These are phyloP conservation scores for Spatula clypeata DNA, from an alignment of 2,797 vertebrate genomes.

Conservation along the genomic window DNA sequence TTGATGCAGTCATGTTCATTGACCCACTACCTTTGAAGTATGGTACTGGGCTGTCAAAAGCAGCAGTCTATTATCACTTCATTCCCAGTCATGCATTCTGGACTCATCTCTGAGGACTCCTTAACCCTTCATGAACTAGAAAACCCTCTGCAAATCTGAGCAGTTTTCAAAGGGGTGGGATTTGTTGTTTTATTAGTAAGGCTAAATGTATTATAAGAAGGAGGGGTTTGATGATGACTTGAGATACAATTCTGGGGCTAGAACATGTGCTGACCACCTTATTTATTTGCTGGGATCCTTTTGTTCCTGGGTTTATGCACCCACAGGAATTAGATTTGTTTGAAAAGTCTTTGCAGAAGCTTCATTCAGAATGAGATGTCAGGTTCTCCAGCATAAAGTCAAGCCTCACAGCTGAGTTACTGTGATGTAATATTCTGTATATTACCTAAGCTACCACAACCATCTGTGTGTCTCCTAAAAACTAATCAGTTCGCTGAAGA, in stretches of 20 bases:
- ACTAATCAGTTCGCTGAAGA: neutral
- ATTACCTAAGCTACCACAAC: neutral
- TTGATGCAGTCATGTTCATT: conserved; percentile 63
- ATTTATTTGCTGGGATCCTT: neutral
- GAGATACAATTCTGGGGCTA: neutral
- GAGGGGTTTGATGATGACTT: neutral
- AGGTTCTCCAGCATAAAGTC: neutral
- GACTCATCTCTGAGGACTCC: neutral
- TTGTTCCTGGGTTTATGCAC: neutral
- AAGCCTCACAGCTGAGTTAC: neutral
- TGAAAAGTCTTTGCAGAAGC: neutral
- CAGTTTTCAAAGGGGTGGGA: neutral
- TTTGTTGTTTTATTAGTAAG: neutral
- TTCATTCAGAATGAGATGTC: neutral
- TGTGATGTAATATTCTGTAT: neutral
- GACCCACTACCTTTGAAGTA: conserved; percentile 73
- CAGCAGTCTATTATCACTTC: conserved; percentile 38
- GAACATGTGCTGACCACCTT: neutral
- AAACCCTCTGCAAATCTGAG: neutral
- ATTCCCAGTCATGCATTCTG: neutral
- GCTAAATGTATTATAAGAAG: neutral
- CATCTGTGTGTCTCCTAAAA: neutral
- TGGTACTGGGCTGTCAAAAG: conserved; percentile 27
- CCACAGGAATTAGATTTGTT: neutral
- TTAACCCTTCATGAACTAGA: conserved; percentile 31